These are phyloP conservation scores for Coryphaenoides rupestris DNA, from an alignment of 2,113 vertebrate species.

Conservation along the genomic window DNA sequence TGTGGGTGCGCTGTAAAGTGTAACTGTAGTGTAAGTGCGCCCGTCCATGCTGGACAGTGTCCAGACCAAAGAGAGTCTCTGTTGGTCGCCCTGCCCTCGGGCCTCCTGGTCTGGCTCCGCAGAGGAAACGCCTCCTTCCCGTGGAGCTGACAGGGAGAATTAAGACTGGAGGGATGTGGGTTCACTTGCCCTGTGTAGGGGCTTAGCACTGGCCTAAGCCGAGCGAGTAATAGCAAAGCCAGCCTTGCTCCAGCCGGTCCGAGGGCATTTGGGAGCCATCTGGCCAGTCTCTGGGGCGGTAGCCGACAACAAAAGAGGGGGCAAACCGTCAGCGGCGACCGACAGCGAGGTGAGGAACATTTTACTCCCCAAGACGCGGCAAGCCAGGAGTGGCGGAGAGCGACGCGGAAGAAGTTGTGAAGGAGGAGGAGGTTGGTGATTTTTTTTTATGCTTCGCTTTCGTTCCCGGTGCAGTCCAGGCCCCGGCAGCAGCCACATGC, in stretches of 20 bases:
- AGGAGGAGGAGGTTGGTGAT: constrained; percentile 74
- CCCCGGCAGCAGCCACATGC: constrained; percentile 17
- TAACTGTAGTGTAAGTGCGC: constrained; percentile 22
- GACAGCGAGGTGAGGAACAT: constrained; percentile 46
- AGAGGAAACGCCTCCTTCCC: constrained; percentile 63
- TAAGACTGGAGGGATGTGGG: constrained; percentile 66
- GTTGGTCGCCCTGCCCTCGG: constrained; percentile 51
- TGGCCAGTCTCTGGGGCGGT: constrained; percentile 70
- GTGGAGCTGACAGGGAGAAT: constrained; percentile 65
- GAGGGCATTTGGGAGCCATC: constrained; percentile 75
- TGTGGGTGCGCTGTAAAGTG: too few species aligned
- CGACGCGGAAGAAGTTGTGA: constrained; percentile 33
- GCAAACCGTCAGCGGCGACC: constrained; percentile 48
- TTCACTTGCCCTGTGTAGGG: constrained; percentile 70
- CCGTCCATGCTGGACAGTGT: constrained; percentile 48
- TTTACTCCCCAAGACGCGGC: constrained; percentile 48
- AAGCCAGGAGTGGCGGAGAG: constrained; percentile 41
- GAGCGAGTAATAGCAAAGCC: constrained; percentile 76
- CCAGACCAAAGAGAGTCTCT: constrained; percentile 43
- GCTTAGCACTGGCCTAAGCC: constrained; percentile 78
- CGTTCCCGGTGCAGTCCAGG: constrained; percentile 30
- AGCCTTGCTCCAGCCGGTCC: constrained; percentile 69
- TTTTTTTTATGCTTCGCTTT: constrained; percentile 38
- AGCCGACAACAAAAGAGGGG: constrained; percentile 70
- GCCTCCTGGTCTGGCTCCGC: constrained; percentile 46